Evolutionary conservation across 2,888 invertebrate species (phyloP), one percentile per base, ranked within the genome.

Genomic region (Aplocera efformata): DNA sequence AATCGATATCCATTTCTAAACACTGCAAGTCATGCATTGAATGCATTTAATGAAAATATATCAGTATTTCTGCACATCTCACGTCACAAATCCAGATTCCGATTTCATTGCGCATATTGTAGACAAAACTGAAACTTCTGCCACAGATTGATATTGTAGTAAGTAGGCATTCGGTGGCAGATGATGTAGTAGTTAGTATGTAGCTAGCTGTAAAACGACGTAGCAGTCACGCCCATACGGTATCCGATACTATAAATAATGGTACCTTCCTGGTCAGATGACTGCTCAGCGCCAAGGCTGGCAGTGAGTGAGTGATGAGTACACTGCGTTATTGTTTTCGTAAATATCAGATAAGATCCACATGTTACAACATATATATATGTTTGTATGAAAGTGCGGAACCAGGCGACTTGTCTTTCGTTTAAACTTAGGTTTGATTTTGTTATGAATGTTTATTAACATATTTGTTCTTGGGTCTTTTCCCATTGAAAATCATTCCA

Each of bases 241-340:
- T 45, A 45, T 47, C 31, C 49, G 37, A 32, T 13, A 49, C 61
- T 72, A 72, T 63, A 67, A 72, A 72, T 74, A 74, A 55, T 55
- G 63, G 61, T 53, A 43, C 64, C 74, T 80, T 80, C 79, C 80
- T 74, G 66, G 62, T 78, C 66, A 67, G 62, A 60, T 70, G 70
- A 67, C 53, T 48, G 29, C n/a, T n/a, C n/a, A n/a, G n/a, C n/a
- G n/a, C 29, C 50, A 59, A 56, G 72, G 72, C 76, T 76, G 72
- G 40, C 50, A 52, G 60, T 42, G 39, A 44, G 30, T 48, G 29
- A 42, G 46, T 41, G 46, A 52, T 52, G 55, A 40, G 41, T 41
- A 21, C 29, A 32, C 24, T 28, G 31, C 28, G 30, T 7, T 22
- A 26, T 29, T 40, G 11, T 42, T 29, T 8, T 20, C 28, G n/a